Conservation (phyloP, 64 coral and sea anemone genomes). For the Actinia tenebrosa region DNA sequence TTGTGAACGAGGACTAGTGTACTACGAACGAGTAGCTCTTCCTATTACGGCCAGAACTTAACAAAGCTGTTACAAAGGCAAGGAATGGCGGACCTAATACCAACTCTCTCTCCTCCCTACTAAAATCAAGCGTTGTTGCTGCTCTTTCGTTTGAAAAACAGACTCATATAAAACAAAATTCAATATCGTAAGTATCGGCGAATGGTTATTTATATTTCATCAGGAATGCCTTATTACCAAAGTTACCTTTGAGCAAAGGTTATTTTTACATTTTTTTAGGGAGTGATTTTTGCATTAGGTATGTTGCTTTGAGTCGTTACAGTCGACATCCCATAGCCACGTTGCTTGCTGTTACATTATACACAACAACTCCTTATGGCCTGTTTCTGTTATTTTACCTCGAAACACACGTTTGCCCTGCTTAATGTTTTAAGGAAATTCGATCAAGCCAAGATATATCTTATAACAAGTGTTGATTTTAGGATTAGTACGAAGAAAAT, state of each 20-base stretch:
- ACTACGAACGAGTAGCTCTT: not conserved
- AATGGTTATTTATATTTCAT: not conserved
- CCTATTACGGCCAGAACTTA: not conserved
- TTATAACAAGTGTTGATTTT: slow-evolving; percentile 16
- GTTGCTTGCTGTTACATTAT: slow-evolving; percentile 12
- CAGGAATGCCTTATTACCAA: not conserved
- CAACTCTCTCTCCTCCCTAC: not conserved
- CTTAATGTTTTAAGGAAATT: slow-evolving; percentile 3
- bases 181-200: not conserved
- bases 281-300: not conserved
- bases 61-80: not conserved
- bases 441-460: not conserved
- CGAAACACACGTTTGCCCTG: not conserved
- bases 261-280: not conserved
- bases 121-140: not conserved
- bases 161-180: not conserved
- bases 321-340: slow-evolving; percentile 6
- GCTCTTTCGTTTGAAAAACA: not conserved
- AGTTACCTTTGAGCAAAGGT: not conserved
- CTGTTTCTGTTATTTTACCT: not conserved
- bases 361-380: not conserved
- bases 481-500: slow-evolving; percentile 5
- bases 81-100: not conserved
- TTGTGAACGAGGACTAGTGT: slow-evolving; percentile 46
- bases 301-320: slow-evolving; percentile 1